phyloP scores from a whole-genome alignment of 2,113 vertebrate species.

The Ammodytes marinus region DNA sequence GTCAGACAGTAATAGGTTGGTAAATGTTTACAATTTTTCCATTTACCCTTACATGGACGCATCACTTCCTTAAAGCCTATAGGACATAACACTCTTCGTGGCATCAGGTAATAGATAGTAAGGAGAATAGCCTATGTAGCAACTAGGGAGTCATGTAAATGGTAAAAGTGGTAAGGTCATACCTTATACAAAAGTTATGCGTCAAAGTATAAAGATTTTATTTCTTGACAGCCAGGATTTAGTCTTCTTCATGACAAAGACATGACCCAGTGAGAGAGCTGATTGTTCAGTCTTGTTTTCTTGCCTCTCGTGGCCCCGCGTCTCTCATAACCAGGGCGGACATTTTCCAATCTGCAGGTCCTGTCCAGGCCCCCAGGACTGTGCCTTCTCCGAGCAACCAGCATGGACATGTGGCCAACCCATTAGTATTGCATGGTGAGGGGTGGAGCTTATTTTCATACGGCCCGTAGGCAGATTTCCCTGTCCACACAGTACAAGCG shows the following conservation, averaged over 20 bases:
- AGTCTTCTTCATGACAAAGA: constrained; percentile 28
- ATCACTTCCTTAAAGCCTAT: neutral
- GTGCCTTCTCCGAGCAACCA: too few species aligned
- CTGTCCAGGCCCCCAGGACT: too few species aligned
- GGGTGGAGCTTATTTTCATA: too few species aligned
- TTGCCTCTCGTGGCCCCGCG: constrained; percentile 20
- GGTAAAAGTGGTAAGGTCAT: neutral
- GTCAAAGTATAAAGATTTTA: constrained; percentile 11
- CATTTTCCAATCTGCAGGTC: constrained; percentile 53
- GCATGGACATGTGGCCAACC: too few species aligned
- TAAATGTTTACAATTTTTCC: constrained; percentile 18
- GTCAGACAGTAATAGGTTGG: neutral
- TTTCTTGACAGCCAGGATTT: constrained; percentile 15
- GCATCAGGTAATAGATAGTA: neutral
- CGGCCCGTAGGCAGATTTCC: too few species aligned
- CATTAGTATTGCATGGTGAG: too few species aligned
- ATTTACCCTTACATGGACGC: constrained; percentile 6
- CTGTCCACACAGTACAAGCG: too few species aligned
- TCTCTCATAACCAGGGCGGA: constrained; percentile 41
- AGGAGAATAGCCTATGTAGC: neutral
- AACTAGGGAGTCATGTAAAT: neutral
- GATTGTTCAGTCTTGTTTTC: constrained; percentile 22
- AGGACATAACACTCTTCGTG: neutral
- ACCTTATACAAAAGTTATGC: neutral
- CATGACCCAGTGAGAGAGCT: constrained; percentile 4